phyloP scores from a whole-genome alignment of 1,140 invertebrate genomes.

The Aphaenogaster floridana region DNA sequence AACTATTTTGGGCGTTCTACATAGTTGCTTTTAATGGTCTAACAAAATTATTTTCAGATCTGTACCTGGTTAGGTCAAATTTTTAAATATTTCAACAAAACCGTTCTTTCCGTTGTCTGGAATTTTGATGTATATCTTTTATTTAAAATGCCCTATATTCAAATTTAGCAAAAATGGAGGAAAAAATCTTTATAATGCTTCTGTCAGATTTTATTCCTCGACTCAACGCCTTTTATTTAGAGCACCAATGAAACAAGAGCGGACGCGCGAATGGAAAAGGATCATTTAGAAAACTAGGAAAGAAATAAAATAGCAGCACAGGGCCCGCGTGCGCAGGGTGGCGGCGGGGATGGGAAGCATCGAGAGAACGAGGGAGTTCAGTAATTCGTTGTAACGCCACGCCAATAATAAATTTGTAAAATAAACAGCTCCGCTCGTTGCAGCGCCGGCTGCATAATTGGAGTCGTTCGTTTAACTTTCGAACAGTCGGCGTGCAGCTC shows the following conservation, averaged over 20 bases:
- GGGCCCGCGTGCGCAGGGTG: not conserved
- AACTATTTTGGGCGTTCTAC: no score
- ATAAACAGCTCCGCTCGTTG: conserved; percentile 79
- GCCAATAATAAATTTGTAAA: conserved; percentile 82
- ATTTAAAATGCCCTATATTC: not conserved
- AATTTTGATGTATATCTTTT: conserved; percentile 14
- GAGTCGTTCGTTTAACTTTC: conserved; percentile 83
- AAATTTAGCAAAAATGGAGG: not conserved
- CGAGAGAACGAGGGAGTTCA: conserved; percentile 63
- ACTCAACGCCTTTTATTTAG: not conserved
- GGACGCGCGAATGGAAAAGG: conserved; percentile 10
- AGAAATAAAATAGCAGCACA: conserved; percentile 31
- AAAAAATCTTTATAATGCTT: conserved; percentile 6
- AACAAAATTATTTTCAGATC: no score
- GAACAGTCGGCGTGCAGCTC: conserved; percentile 76
- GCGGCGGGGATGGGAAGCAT: conserved; percentile 8
- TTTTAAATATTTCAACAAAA: no score
- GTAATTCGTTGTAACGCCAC: conserved; percentile 75
- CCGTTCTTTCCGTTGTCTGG: no score
- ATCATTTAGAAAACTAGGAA: conserved; percentile 39
- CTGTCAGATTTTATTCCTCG: conserved; percentile 8
- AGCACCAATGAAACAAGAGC: not conserved
- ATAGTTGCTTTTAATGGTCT: no score
- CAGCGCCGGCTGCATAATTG: conserved; percentile 80
- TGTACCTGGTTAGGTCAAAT: no score